Evolutionary conservation across 2,888 invertebrate species (phyloP), one percentile per base, ranked within the genome.

Genomic region (Archaeoteleia sp.): DNA sequence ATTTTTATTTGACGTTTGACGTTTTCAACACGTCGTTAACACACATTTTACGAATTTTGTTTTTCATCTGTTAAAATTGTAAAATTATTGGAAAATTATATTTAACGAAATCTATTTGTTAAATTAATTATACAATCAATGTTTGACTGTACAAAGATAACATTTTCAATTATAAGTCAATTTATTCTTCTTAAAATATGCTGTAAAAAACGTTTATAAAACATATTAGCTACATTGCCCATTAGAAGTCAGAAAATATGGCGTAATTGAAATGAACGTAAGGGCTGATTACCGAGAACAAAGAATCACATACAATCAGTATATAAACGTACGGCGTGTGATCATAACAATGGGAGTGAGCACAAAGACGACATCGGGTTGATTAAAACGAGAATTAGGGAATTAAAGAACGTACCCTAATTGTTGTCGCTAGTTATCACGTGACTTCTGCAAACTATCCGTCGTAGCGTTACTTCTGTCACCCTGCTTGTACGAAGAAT

Each of bases 371-470:
- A 70, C 74, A 73, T 71, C 72, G 78, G 62, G 68, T 80, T 82
- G 80, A 83, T 83, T 82, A 83, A 82, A 82, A 77, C 72, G 75
- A 78, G 81, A 83, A 82, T 80, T 78, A 74, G 73, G 76, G 77
- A 81, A 80, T 80, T 81, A 80, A 76, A 75, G 51, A 58, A 62
- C 46, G 68, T 25, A 60, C 60, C 32, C 66, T 76, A 76, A 77
- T 77, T 75, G 74, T 67, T 70, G 70, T 67, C 66, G 51, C 58
- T 48, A 39, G 46, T 70, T 70, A 71, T 67, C 70, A 60, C 58
- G 70, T 49, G 61, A 63, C 71, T 71, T 63, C 63, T 71, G 66
- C 61, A 60, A 45, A 49, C 61, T 51, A 39, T 42, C 48, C 42
- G 53, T 46, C 32, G 34, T 67, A 35, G 55, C 55, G 43, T 34